These are phyloP conservation scores for Prosapia bicincta DNA, from an alignment of 2,888 invertebrate genomes.

Conservation along the genomic window DNA sequence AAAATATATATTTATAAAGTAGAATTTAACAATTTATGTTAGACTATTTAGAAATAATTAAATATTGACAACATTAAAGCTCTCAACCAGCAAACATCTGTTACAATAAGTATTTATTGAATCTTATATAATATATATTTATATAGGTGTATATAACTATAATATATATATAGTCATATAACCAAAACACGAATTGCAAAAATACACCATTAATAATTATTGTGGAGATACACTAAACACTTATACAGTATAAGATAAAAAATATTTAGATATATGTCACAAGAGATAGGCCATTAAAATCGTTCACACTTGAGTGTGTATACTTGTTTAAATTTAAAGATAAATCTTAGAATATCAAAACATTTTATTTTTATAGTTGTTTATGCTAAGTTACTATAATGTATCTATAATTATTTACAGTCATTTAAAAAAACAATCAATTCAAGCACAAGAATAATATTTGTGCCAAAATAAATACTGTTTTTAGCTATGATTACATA, in stretches of 20 bases:
- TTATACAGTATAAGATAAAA: background rate
- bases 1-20: background rate
- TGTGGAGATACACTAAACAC: background rate
- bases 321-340: background rate
- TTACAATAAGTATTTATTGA: background rate
- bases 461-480: background rate
- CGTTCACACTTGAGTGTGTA: background rate
- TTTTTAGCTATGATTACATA: background rate
- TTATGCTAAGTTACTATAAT: background rate
- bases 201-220: conserved; percentile 2
- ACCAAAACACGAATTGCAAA: background rate
- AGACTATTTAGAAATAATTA: background rate
- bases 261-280: conserved; percentile 2
- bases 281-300: background rate
- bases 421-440: background rate
- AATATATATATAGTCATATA: background rate
- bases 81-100: background rate
- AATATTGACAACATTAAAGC: background rate
- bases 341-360: background rate
- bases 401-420: background rate
- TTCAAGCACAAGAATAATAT: no score
- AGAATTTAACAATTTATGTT: background rate
- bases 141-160: no score
- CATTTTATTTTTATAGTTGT: background rate
- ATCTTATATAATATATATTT: background rate